Percentiles rank a stretch among this genome's conserved stretches.
Conservation (phyloP, 2,888 invertebrate genomes). For the Plagiodera versicolora region DNA sequence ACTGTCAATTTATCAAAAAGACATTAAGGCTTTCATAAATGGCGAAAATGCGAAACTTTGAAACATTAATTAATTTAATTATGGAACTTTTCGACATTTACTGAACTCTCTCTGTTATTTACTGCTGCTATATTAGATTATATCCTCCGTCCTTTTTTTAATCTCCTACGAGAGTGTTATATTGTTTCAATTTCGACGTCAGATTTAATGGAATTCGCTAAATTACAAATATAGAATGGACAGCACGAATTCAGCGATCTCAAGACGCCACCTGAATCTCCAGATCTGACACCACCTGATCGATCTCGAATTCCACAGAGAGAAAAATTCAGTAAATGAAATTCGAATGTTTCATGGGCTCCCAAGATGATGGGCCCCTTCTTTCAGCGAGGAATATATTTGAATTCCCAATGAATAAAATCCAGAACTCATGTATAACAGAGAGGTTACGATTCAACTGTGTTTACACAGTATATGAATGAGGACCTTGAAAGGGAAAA, state of each 20-base stretch:
- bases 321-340: too few relatives aligned
- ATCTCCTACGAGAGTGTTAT: constrained; percentile 23
- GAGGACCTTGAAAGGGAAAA: constrained; percentile 50
- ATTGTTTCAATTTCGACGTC: constrained; percentile 26
- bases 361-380: too few relatives aligned
- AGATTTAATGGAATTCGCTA: constrained; percentile 18
- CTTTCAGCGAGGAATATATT: background rate
- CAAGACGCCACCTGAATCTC: too few relatives aligned
- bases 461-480: constrained; percentile 58
- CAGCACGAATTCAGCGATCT: too few relatives aligned
- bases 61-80: constrained; percentile 57
- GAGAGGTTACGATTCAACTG: constrained; percentile 28
- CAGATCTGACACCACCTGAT: too few relatives aligned
- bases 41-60: constrained; percentile 48
- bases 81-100: constrained; percentile 56
- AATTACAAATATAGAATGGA: constrained; percentile 1
- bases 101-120: constrained; percentile 52
- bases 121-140: constrained; percentile 51
- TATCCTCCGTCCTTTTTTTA: constrained; percentile 36
- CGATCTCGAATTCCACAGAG: too few relatives aligned
- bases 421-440: constrained; percentile 14
- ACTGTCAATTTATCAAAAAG: constrained; percentile 52
- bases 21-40: constrained; percentile 47
- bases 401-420: background rate
- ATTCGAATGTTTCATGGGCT: too few relatives aligned